Percentiles rank a stretch among this genome's conserved stretches.
Evolutionary conservation across 2,797 vertebrate genomes (phyloP).

Genomic region (Chanos chanos): DNA sequence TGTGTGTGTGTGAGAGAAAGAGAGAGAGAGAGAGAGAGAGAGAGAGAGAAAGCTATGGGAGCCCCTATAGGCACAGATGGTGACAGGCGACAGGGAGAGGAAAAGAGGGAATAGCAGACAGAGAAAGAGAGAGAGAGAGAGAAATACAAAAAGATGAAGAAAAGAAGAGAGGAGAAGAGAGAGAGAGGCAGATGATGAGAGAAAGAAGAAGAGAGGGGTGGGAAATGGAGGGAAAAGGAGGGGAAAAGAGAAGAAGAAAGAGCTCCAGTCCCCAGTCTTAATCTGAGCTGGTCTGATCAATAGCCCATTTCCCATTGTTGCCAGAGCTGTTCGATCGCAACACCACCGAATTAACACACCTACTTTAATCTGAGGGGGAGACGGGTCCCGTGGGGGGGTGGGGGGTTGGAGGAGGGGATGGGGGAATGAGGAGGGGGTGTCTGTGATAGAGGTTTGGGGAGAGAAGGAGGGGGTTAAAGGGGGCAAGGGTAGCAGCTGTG

Average conservation of each 20-base stretch:
- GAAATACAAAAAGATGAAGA: conserved; percentile 61
- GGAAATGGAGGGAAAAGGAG: conserved; percentile 77
- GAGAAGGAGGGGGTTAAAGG: conserved; percentile 41
- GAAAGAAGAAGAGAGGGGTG: conserved; percentile 64
- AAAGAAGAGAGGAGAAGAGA: conserved; percentile 58
- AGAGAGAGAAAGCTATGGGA: neutral
- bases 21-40: neutral
- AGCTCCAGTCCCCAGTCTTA: conserved; percentile 97
- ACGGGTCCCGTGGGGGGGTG: conserved; percentile 57
- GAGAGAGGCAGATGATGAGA: conserved; percentile 55
- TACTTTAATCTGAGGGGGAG: conserved; percentile 95
- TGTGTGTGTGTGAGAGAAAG: neutral
- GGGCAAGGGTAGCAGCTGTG: conserved; percentile 76
- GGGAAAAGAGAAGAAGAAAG: conserved; percentile 84
- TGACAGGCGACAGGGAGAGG: conserved; percentile 23
- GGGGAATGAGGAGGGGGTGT: conserved; percentile 46
- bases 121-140: conserved; percentile 48
- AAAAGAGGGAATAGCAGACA: neutral
- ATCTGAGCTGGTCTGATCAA: conserved; percentile 98
- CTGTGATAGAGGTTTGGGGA: conserved; percentile 30
- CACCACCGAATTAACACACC: conserved; percentile 95
- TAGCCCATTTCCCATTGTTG: conserved; percentile 99
- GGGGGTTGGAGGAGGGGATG: conserved; percentile 46
- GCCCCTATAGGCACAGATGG: neutral
- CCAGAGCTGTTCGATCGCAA: conserved; percentile 97